Evolutionary conservation across 2,888 invertebrate genomes (phyloP), one percentile per base, ranked within the genome.

Genomic region (Neuroscelio doddi): DNA sequence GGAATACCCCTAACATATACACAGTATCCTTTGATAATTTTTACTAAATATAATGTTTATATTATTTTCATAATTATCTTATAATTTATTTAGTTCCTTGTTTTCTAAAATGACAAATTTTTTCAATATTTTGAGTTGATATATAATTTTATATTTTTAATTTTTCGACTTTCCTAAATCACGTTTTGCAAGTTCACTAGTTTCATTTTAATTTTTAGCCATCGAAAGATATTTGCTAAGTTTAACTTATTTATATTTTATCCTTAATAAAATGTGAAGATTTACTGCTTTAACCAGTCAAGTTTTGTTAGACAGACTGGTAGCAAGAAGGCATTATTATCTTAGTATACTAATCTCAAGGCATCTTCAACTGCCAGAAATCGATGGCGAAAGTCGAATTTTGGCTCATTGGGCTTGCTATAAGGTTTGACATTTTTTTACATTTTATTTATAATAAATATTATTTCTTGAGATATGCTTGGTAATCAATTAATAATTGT

Each of bases 371-470:
- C 85, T 97, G 58, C 92, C 93, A 1, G 94, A 96, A 75, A 85
- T 86, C 57, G 89, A 90, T 73, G 95, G 95, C 0, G 90, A 90
- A 62, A 95, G 94, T 36, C 88, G 95, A 74, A 97, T 98, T 72
- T 86, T 98, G 26, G 94, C 95, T 9, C 96, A 97, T 80, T 98
- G 98, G 98, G 98, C 98, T 0, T 96, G 94, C 80, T 96, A 95
- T 80, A 97, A 97, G 89, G 96, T 96, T 9, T 2, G 9, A 30
- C 9, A 30, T 32, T 3, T 32, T 32, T 10, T 32, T 12, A 12
- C 3, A 10, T 10, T 32, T 10, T 12, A n/a, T 3, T 32, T 32
- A 3, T 14, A 15, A 14, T 14, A 10, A 36, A 14, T 36, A 10
- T n/a, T 32, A 5, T 12, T 32, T 32, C 32, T 3, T 32, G n/a